These are phyloP conservation scores for Brachionus koreanus DNA, from an alignment of 1,140 invertebrate species.

Conservation along the genomic window DNA sequence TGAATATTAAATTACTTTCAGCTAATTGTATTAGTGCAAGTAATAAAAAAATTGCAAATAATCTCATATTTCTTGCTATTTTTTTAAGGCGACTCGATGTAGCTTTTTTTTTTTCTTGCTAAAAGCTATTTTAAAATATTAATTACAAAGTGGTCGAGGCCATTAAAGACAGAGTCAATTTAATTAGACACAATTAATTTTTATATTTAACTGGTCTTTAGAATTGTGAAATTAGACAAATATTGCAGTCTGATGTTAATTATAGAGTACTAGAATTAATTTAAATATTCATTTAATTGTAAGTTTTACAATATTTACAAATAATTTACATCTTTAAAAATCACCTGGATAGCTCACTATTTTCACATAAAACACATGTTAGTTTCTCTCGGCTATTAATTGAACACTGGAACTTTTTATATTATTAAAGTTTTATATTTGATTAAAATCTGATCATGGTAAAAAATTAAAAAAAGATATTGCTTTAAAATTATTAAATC, in stretches of 20 bases:
- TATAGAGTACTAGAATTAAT: not conserved
- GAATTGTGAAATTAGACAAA: not conserved
- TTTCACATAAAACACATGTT: not conserved
- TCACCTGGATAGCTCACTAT: not conserved
- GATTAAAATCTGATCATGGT: too few relatives aligned
- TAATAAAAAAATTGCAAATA: not conserved
- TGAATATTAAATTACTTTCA: conserved; percentile 10
- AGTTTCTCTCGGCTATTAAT: not conserved
- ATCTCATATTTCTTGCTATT: not conserved
- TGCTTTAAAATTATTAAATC: too few relatives aligned
- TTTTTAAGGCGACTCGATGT: not conserved
- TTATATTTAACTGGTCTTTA: not conserved
- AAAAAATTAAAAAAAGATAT: not conserved
- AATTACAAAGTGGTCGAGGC: not conserved
- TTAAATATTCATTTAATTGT: not conserved
- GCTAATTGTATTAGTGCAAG: not conserved
- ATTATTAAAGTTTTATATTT: too few relatives aligned
- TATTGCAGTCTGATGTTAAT: conserved; percentile 20
- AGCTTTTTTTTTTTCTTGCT: not conserved
- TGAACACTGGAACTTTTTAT: not conserved
- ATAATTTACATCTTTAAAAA: conserved; percentile 12
- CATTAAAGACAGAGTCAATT: not conserved
- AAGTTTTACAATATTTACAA: conserved; percentile 11
- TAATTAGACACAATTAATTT: not conserved
- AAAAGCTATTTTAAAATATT: not conserved